phyloP scores from a whole-genome alignment of 2,113 vertebrate species.

The Vimba vimba region DNA sequence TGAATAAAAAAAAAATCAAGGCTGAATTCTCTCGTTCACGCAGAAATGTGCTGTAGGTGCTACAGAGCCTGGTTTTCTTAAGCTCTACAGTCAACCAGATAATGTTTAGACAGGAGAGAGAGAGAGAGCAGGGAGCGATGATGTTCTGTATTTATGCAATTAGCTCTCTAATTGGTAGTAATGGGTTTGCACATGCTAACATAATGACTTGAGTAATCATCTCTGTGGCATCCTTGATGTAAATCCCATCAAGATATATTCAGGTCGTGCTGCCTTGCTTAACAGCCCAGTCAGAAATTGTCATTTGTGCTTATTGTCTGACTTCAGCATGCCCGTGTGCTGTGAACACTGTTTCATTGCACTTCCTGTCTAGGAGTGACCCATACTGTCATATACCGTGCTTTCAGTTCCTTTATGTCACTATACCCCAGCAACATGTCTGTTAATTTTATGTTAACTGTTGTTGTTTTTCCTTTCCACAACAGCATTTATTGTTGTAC shows the following conservation, averaged over 20 bases:
- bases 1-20: background rate
- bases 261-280: slow-evolving; percentile 70
- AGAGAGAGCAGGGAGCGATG: slow-evolving; percentile 57
- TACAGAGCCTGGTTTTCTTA: slow-evolving; percentile 22
- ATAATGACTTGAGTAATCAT: slow-evolving; percentile 76
- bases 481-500: background rate
- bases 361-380: background rate
- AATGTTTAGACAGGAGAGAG: slow-evolving; percentile 56
- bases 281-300: slow-evolving; percentile 61
- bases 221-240: slow-evolving; percentile 73
- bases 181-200: slow-evolving; percentile 76
- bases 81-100: slow-evolving; percentile 59
- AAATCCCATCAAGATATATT: slow-evolving; percentile 77
- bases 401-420: slow-evolving; percentile 12
- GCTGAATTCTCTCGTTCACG: slow-evolving; percentile 14
- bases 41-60: background rate
- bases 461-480: background rate
- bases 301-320: slow-evolving; percentile 41
- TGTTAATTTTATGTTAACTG: background rate
- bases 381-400: background rate
- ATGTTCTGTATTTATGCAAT: slow-evolving; percentile 80
- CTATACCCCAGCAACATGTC: background rate
- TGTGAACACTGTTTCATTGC: background rate
- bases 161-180: slow-evolving; percentile 80
- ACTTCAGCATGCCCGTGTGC: slow-evolving; percentile 28